Percentiles rank a stretch among this genome's conserved stretches.
Conservation (phyloP, 2,113 vertebrate genomes). For the Nycticebus coucang region DNA sequence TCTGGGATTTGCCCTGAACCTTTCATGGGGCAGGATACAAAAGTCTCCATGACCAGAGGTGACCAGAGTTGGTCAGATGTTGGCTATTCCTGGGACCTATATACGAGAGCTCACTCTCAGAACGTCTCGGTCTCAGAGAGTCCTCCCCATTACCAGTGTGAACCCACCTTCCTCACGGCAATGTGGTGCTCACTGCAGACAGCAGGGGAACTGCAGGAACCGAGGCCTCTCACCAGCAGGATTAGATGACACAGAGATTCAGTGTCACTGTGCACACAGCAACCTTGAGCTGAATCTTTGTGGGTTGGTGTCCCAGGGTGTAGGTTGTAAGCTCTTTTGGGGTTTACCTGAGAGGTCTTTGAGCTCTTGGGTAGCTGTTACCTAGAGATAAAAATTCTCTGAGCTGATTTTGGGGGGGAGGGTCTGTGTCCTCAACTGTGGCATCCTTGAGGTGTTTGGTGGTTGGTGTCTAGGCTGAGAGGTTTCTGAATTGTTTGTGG, state of each 20-base stretch:
- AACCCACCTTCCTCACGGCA: not conserved
- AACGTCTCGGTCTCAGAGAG: not conserved
- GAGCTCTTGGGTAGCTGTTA: not conserved
- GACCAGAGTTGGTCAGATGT: not conserved
- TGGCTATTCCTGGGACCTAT: not conserved
- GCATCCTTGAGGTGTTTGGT: not conserved
- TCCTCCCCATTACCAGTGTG: not conserved
- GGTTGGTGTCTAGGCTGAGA: not conserved
- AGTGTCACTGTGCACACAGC: not conserved
- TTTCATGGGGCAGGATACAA: not conserved
- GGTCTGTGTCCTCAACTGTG: not conserved
- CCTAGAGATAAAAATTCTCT: not conserved
- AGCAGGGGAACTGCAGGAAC: not conserved
- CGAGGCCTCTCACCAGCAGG: not conserved
- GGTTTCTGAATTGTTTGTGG: not conserved
- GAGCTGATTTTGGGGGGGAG: not conserved
- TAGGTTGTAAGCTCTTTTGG: not conserved
- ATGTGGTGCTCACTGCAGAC: not conserved
- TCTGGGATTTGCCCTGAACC: not conserved
- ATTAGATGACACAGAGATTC: not conserved
- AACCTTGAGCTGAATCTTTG: not conserved
- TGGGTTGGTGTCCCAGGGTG: not conserved
- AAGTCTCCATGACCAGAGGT: not conserved
- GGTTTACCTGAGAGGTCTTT: not conserved
- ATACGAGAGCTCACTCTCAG: not conserved